These are phyloP conservation scores for Drosophila peninsularis DNA, from an alignment of 2,888 invertebrate genomes.

Conservation along the genomic window DNA sequence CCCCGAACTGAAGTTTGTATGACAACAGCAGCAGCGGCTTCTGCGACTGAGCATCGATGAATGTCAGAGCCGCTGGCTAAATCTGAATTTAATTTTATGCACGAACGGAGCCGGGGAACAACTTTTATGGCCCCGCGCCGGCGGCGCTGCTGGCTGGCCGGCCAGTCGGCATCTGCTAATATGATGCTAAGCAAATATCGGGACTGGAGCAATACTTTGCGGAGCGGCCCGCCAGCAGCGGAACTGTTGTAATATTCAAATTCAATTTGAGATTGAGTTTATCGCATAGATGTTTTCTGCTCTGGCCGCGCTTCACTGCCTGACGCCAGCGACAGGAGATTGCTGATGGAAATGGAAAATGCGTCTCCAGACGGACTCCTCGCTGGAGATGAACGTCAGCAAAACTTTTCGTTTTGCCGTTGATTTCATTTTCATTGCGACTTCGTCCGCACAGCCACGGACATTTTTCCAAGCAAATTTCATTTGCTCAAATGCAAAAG, in stretches of 20 bases:
- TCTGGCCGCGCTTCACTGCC: conserved; percentile 55
- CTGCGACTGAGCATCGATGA: conserved; percentile 52
- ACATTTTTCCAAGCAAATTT: conserved; percentile 15
- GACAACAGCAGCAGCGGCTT: conserved; percentile 49
- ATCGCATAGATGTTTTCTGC: conserved; percentile 70
- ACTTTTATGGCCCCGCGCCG: conserved; percentile 61
- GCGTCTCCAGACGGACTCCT: neutral
- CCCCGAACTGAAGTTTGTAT: conserved; percentile 40
- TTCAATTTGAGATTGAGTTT: conserved; percentile 81
- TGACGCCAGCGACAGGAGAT: conserved; percentile 13
- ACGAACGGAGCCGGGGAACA: conserved; percentile 71
- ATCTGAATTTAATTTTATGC: conserved; percentile 80
- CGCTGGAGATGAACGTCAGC: conserved; percentile 8
- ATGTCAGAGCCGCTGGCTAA: conserved; percentile 64
- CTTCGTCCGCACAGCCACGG: neutral
- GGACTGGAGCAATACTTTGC: conserved; percentile 47
- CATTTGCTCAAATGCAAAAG: conserved; percentile 23
- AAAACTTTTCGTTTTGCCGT: conserved; percentile 38
- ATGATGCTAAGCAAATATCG: conserved; percentile 72
- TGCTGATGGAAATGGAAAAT: conserved; percentile 28
- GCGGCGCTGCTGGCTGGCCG: conserved; percentile 14
- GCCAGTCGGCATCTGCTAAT: conserved; percentile 67
- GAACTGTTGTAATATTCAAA: conserved; percentile 71
- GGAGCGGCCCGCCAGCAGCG: conserved; percentile 15
- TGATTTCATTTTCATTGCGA: conserved; percentile 40